Conservation (phyloP, 2,797 vertebrate species). For the Tragopan temminckii region DNA sequence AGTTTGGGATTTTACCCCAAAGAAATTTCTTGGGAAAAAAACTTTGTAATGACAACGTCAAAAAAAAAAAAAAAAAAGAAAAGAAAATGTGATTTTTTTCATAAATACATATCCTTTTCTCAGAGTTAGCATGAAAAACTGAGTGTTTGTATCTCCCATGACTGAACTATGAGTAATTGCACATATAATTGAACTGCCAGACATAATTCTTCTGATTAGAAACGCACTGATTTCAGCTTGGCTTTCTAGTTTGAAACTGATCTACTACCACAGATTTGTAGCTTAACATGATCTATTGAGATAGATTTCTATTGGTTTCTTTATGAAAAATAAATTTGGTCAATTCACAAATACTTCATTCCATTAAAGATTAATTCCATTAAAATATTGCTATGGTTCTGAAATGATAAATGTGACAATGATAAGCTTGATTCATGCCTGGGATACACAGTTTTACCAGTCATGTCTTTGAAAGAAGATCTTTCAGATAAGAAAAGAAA, state of each 20-base stretch:
- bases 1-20: background rate
- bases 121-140: constrained; percentile 31
- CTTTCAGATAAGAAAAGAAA: background rate
- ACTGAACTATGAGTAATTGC: constrained; percentile 69
- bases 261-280: constrained; percentile 47
- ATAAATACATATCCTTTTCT: constrained; percentile 48
- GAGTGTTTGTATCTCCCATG: constrained; percentile 39
- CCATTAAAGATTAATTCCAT: constrained; percentile 57
- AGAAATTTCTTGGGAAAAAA: background rate
- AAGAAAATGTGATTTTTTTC: background rate
- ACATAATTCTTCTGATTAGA: constrained; percentile 67
- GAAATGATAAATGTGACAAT: constrained; percentile 29
- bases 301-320: constrained; percentile 50
- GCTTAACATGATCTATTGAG: constrained; percentile 45
- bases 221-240: constrained; percentile 57
- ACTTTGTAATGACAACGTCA: too few relatives aligned
- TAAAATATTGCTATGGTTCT: constrained; percentile 32
- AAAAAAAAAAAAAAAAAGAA: background rate
- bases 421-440: background rate
- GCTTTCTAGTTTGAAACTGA: constrained; percentile 45
- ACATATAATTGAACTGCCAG: constrained; percentile 73
- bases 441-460: background rate
- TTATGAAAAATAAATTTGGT: constrained; percentile 25
- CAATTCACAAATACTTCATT: constrained; percentile 47
- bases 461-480: background rate